These are phyloP conservation scores for Cyrtodaria siliqua DNA, from an alignment of 2,888 invertebrate species.

Conservation along the genomic window DNA sequence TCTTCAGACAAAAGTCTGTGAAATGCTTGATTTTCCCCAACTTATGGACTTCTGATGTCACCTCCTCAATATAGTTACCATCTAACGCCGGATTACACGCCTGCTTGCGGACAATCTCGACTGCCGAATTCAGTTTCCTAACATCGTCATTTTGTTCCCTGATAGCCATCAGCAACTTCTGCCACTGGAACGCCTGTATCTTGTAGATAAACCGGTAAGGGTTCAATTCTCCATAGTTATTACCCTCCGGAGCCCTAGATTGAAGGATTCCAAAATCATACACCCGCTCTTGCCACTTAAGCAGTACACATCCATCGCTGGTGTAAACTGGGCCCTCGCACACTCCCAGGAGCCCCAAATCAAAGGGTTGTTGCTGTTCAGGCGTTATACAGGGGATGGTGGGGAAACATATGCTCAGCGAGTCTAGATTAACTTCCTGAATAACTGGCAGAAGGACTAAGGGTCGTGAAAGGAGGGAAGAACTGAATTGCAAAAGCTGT, in stretches of 20 bases:
- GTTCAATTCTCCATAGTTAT: constrained; percentile 63
- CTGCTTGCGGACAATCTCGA: constrained; percentile 62
- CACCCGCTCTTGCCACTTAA: constrained; percentile 78
- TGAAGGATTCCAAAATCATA: constrained; percentile 66
- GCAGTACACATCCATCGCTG: constrained; percentile 53
- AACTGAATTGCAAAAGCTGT: constrained; percentile 62
- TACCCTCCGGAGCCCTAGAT: constrained; percentile 28
- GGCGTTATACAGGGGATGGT: constrained; percentile 52
- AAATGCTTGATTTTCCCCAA: constrained; percentile 54
- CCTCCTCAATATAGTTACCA: constrained; percentile 62
- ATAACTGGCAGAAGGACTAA: constrained; percentile 74
- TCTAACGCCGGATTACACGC: constrained; percentile 53
- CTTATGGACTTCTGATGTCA: constrained; percentile 68
- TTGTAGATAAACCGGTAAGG: constrained; percentile 73
- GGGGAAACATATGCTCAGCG: constrained; percentile 66
- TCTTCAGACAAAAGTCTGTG: constrained; percentile 57
- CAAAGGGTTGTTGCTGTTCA: constrained; percentile 49
- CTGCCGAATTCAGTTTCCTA: constrained; percentile 62
- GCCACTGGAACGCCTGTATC: constrained; percentile 78
- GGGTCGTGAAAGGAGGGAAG: constrained; percentile 70
- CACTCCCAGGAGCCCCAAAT: constrained; percentile 65
- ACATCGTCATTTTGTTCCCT: constrained; percentile 66
- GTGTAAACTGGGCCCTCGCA: constrained; percentile 46
- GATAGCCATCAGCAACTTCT: constrained; percentile 74
- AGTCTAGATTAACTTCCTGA: constrained; percentile 65